These are phyloP conservation scores for Diarsia rubi DNA, from an alignment of 2,888 invertebrate species.

Conservation along the genomic window DNA sequence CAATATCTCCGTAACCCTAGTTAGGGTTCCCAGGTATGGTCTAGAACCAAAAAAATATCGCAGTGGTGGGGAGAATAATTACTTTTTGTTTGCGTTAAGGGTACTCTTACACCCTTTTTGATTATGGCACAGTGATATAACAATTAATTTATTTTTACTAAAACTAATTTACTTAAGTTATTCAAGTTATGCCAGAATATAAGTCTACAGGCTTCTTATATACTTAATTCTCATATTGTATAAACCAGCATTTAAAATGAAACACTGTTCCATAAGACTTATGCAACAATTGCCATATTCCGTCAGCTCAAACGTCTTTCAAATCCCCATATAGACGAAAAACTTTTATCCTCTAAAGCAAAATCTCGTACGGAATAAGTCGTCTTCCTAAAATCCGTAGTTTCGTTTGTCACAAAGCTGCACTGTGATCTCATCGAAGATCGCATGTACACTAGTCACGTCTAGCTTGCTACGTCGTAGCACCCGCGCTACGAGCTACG, in stretches of 20 bases:
- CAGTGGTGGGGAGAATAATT: no score
- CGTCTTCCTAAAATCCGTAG: slow-evolving; percentile 47
- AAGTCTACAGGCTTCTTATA: not conserved
- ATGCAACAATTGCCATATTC: slow-evolving; percentile 3
- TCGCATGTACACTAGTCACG: slow-evolving; percentile 64
- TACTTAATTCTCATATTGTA: not conserved
- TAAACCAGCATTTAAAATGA: rapidly evolving
- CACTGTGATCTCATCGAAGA: slow-evolving; percentile 61
- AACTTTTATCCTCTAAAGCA: slow-evolving; percentile 21
- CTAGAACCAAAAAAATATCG: no score
- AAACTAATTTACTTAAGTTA: not conserved
- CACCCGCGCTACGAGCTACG: slow-evolving; percentile 52
- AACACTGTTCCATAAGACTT: not conserved
- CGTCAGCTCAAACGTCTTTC: not conserved
- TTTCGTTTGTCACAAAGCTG: slow-evolving; percentile 61
- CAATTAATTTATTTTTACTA: not conserved
- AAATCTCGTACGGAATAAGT: slow-evolving; percentile 48
- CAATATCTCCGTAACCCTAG: no score
- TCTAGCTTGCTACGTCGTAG: slow-evolving; percentile 39
- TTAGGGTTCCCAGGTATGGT: no score
- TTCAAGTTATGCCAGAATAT: not conserved
- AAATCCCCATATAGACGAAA: slow-evolving; percentile 15
- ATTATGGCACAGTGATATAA: no score
- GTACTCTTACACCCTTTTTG: no score
- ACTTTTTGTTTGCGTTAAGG: no score